Evolutionary conservation across 2,113 vertebrate genomes (phyloP).

Genomic region (Elaphurus davidianus): DNA sequence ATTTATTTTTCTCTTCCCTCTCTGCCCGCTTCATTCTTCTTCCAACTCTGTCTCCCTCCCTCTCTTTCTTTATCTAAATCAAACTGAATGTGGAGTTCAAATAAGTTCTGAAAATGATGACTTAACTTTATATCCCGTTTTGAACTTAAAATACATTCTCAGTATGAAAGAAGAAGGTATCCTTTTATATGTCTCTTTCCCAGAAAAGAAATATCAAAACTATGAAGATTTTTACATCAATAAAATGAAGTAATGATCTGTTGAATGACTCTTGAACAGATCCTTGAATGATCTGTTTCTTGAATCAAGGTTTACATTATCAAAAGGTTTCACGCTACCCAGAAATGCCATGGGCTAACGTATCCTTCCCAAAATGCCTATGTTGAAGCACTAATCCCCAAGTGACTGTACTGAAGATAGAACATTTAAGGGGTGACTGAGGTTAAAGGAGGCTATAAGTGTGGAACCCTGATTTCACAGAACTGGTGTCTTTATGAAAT

Average conservation of each 20-base stretch:
- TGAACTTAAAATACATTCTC: neutral
- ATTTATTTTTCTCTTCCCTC: neutral
- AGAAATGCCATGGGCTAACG: neutral
- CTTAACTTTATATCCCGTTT: neutral
- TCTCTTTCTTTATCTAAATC: neutral
- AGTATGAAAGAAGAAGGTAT: neutral
- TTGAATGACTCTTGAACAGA: neutral
- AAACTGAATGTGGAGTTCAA: neutral
- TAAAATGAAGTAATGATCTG: neutral
- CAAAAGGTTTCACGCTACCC: neutral
- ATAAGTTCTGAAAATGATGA: neutral
- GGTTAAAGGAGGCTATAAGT: neutral
- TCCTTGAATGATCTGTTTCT: neutral
- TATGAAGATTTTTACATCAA: neutral
- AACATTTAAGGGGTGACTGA: neutral
- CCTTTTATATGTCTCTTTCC: neutral
- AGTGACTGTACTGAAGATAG: neutral
- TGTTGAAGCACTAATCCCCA: neutral
- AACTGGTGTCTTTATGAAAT: neutral
- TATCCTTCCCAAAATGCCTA: neutral
- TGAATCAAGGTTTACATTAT: neutral
- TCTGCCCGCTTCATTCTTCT: neutral
- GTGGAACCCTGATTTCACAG: neutral
- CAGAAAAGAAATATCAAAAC: neutral
- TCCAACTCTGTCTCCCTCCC: neutral